phyloP scores from a whole-genome alignment of 2,888 invertebrate genomes.

The Eucera pruinosa region DNA sequence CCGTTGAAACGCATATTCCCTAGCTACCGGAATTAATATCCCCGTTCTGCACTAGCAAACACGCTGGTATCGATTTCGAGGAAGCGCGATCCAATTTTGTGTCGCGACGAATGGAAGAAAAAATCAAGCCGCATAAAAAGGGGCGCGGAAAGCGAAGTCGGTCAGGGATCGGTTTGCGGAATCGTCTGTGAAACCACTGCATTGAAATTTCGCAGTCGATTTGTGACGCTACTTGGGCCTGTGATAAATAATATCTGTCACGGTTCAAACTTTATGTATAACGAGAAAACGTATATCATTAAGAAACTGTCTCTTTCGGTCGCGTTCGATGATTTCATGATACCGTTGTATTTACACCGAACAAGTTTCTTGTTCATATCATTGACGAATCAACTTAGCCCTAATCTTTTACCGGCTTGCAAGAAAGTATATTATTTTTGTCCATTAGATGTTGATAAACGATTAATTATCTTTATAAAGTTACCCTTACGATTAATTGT shows the following conservation, averaged over 20 bases:
- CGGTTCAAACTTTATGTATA: too few species aligned
- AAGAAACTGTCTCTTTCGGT: too few species aligned
- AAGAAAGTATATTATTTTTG: too few species aligned
- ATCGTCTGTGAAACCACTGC: slow-evolving; percentile 18
- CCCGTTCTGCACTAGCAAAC: slow-evolving; percentile 48
- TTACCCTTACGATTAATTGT: too few species aligned
- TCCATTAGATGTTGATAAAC: too few species aligned
- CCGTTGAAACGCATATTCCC: slow-evolving; percentile 6
- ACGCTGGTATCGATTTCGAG: slow-evolving; percentile 61
- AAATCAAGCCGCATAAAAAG: slow-evolving; percentile 40
- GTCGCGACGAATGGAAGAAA: slow-evolving; percentile 15
- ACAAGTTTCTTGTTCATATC: too few species aligned
- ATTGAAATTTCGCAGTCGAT: slow-evolving; percentile 27
- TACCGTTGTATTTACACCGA: too few species aligned
- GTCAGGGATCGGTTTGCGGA: slow-evolving; percentile 33
- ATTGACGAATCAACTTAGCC: too few species aligned
- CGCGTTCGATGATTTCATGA: too few species aligned
- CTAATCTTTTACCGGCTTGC: too few species aligned
- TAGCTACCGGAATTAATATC: slow-evolving; percentile 67
- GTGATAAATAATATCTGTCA: neutral
- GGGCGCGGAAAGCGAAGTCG: slow-evolving; percentile 31
- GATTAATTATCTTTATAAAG: too few species aligned
- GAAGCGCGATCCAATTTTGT: slow-evolving; percentile 52
- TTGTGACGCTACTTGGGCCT: neutral
- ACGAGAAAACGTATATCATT: too few species aligned